Evolutionary conservation across 2,113 vertebrate genomes (phyloP).

Genomic region (Bujurquina vittata): DNA sequence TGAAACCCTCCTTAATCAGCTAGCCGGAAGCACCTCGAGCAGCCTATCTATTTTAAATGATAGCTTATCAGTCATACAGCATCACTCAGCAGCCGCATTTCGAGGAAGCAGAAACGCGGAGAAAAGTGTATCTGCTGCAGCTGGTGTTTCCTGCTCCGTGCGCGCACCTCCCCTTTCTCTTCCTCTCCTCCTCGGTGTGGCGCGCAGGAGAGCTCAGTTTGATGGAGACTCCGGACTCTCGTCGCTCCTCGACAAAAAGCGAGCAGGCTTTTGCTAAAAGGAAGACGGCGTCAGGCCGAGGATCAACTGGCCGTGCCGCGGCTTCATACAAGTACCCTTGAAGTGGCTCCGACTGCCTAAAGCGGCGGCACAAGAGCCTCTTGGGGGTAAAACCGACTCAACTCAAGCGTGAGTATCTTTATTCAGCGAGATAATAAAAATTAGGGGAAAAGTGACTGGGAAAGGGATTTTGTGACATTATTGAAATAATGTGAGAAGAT

Average conservation of each 20-base stretch:
- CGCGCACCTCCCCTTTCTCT: conserved; percentile 4
- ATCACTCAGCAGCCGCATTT: not conserved
- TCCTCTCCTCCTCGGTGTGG: not conserved
- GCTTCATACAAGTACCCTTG: not conserved
- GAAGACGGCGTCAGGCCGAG: not conserved
- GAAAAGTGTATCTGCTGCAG: not conserved
- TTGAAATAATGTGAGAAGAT: not conserved
- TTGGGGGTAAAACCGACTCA: conserved; percentile 2
- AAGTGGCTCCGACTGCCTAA: not conserved
- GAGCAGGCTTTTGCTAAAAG: not conserved
- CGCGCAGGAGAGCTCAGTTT: conserved; percentile 33
- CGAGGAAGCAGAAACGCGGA: not conserved
- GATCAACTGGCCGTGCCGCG: not conserved
- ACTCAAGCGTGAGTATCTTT: conserved; percentile 53
- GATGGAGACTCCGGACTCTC: conserved; percentile 40
- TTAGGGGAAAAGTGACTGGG: not conserved
- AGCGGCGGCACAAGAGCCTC: not conserved
- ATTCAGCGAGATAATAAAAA: not conserved
- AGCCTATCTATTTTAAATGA: not conserved
- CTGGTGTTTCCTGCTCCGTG: not conserved
- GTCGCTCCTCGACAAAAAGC: not conserved
- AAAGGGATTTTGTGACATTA: not conserved
- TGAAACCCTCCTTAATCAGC: not conserved
- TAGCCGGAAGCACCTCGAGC: not conserved
- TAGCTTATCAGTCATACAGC: not conserved